phyloP scores from a whole-genome alignment of 2,113 vertebrate species.

The Puntigrus tetrazona region DNA sequence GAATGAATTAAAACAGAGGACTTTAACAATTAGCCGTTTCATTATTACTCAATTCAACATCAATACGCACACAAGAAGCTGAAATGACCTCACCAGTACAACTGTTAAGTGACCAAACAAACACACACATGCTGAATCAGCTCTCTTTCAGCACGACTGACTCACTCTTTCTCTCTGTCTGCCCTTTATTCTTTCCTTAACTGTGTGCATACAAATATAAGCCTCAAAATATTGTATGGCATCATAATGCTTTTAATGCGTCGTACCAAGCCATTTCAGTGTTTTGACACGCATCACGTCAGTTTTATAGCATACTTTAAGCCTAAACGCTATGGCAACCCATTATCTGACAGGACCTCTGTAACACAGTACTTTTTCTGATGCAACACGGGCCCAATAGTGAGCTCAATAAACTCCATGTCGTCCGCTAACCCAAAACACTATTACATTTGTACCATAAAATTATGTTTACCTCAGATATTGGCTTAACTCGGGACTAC shows the following conservation, averaged over 20 bases:
- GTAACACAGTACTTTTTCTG: constrained; percentile 32
- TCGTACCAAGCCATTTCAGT: neutral
- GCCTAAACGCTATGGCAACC: neutral
- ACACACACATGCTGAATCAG: neutral
- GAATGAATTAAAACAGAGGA: neutral
- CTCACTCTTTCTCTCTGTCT: neutral
- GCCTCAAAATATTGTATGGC: neutral
- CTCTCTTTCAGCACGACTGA: constrained; percentile 5
- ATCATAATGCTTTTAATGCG: neutral
- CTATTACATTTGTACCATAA: accelerated
- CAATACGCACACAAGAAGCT: no score
- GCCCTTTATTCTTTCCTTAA: neutral
- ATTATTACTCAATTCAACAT: neutral
- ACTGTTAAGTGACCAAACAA: neutral
- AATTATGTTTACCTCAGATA: neutral
- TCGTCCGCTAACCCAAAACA: neutral
- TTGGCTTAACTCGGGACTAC: neutral
- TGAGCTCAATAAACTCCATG: neutral
- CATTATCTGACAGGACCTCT: neutral
- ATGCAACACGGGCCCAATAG: constrained; percentile 65
- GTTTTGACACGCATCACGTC: neutral
- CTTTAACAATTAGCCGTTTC: neutral
- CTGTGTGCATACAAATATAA: neutral
- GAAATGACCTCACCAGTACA: neutral
- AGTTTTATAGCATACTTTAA: neutral